phyloP scores from a whole-genome alignment of 1,140 invertebrate species.

The Tetranychus urticae region DNA sequence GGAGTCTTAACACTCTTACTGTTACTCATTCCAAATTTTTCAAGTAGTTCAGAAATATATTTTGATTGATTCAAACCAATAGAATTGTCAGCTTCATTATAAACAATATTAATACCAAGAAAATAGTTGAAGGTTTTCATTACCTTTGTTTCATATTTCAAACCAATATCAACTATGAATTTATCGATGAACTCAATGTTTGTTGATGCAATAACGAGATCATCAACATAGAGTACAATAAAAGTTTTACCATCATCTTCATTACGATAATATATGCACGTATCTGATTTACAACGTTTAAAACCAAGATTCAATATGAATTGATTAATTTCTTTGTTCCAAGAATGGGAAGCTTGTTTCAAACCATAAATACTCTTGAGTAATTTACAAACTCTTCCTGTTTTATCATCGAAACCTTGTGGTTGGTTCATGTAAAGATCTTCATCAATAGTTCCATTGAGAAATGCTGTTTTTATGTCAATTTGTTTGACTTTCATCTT shows the following conservation, averaged over 20 bases:
- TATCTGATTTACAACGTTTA: not conserved
- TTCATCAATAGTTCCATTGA: not conserved
- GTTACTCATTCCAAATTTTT: constrained; percentile 9
- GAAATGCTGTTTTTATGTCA: constrained; percentile 8
- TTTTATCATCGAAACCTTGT: constrained; percentile 2
- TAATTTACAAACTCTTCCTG: constrained; percentile 13
- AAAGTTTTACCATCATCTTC: not conserved
- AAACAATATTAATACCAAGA: constrained; percentile 2
- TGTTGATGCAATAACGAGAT: constrained; percentile 1
- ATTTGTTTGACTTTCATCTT: not conserved
- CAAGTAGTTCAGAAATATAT: constrained; percentile 5
- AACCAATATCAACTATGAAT: not conserved
- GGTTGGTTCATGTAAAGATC: constrained; percentile 3
- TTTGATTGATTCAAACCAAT: constrained; percentile 3
- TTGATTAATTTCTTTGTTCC: constrained; percentile 16
- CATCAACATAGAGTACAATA: constrained; percentile 7
- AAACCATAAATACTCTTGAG: constrained; percentile 22
- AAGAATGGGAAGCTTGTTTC: constrained; percentile 21
- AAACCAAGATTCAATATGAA: not conserved
- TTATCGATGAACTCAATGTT: not conserved
- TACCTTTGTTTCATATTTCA: constrained; percentile 1
- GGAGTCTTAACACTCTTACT: constrained; percentile 4
- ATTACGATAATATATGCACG: not conserved
- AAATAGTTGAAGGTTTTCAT: not conserved
- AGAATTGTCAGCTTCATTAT: not conserved